Evolutionary conservation across 2,797 vertebrate species (phyloP), one percentile per base, ranked within the genome.

Genomic region (Labeo calbasu): DNA sequence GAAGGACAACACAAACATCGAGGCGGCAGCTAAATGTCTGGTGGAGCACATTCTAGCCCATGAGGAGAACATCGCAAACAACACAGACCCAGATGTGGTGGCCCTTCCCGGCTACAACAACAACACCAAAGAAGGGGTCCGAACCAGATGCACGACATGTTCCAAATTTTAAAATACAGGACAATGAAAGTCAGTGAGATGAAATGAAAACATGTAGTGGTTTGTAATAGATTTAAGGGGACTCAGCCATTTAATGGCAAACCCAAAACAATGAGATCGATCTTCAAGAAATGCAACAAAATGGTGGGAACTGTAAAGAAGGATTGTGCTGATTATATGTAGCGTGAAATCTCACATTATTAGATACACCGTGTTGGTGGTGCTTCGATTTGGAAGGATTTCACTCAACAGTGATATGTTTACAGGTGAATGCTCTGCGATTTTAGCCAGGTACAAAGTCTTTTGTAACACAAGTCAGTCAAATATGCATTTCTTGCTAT

Each of bases 1-100:
- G 6, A 75, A 96, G 95, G 95, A 96, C 63, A 95, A 96, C 89
- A 92, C 91, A 13, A 95, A 96, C 90, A 95, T 96, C 1, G 93
- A 95, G 51, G 93, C 93, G 69, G 95, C 95, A 0, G 90, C 90
- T 0, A 91, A 86, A 40, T 94, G 93, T 88, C 84, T 96, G 88
- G 94, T 96, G 4, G 90, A 93, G 83, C 90, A 94, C 89, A 96
- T 96, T 85, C 90, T 96, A 86, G 89, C 86, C 84, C 94, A 94
- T 5, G 94, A 95, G 88, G 93, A 95, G 88, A 90, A 84, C 25
- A 85, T 89, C 0, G 61, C 75, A 55, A 25, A 53, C 0, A 91
- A 93, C 80, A 83, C 88, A 14, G 94, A 95, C 36, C 89, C 92
- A 2, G 80, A 91, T 23, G 88, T 91, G 46, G 84, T 94, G 17